phyloP scores from a whole-genome alignment of 2,888 invertebrate species.

The Dasypogon diadema region DNA sequence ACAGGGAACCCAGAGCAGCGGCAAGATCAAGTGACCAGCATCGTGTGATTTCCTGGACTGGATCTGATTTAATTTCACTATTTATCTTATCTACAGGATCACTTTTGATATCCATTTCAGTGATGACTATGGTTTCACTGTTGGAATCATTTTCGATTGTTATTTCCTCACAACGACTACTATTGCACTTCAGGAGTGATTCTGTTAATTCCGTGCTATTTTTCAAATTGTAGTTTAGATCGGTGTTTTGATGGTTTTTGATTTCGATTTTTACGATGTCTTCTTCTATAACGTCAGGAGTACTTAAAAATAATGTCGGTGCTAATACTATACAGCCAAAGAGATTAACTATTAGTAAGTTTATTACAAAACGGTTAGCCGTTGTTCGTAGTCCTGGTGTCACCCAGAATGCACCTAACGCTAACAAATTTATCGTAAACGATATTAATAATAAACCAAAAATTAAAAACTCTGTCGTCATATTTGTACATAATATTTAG shows the following conservation, averaged over 20 bases:
- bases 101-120: slow-evolving; percentile 63
- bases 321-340: slow-evolving; percentile 67
- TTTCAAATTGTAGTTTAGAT: not conserved
- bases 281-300: slow-evolving; percentile 7
- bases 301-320: slow-evolving; percentile 64
- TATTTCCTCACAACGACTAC: slow-evolving; percentile 48
- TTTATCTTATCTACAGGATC: not conserved
- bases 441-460: slow-evolving; percentile 68
- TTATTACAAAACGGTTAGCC: slow-evolving; percentile 69
- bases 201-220: not conserved
- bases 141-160: slow-evolving; percentile 61
- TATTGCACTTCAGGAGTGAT: slow-evolving; percentile 38
- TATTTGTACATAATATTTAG: slow-evolving; percentile 61
- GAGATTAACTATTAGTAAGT: slow-evolving; percentile 67
- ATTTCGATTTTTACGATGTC: slow-evolving; percentile 18
- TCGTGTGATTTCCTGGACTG: slow-evolving; percentile 56
- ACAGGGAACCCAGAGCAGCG: slow-evolving; percentile 66
- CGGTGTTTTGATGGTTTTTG: not conserved
- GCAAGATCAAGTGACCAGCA: slow-evolving; percentile 68
- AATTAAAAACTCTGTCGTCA: slow-evolving; percentile 69
- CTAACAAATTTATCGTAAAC: slow-evolving; percentile 67
- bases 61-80: not conserved
- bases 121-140: slow-evolving; percentile 63
- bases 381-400: slow-evolving; percentile 68
- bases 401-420: slow-evolving; percentile 69